Evolutionary conservation across 53 echinoderm and acorn worm genomes (phyloP).

Genomic region (Temnopleurus reevesii): DNA sequence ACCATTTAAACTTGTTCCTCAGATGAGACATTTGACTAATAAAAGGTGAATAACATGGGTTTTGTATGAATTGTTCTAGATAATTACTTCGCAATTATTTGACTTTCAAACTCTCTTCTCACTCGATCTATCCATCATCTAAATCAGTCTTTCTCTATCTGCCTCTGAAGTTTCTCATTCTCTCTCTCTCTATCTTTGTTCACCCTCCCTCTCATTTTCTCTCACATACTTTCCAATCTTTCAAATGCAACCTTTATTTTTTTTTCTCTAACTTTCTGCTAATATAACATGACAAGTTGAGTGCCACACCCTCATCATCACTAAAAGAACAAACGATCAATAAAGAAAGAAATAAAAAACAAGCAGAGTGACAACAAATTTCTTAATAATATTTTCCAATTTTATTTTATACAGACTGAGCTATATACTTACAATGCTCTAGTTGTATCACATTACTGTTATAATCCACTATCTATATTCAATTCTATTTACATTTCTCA

Average conservation of each 20-base stretch:
- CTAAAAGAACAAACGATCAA: neutral
- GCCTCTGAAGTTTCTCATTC: neutral
- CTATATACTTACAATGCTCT: conserved; percentile 43
- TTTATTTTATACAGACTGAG: conserved; percentile 30
- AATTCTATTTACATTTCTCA: conserved; percentile 27
- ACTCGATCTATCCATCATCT: no score
- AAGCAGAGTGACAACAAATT: neutral
- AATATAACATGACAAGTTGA: neutral
- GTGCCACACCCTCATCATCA: neutral
- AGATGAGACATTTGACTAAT: no score
- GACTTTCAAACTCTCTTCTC: no score
- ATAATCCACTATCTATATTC: neutral
- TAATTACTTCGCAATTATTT: no score
- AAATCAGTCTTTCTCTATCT: no score
- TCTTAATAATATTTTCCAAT: neutral
- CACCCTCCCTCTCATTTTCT: neutral
- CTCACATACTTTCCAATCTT: no score
- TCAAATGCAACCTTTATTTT: no score
- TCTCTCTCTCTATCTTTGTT: neutral
- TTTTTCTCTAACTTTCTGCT: neutral
- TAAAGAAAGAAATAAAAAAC: neutral
- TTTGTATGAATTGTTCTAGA: no score
- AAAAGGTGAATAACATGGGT: no score
- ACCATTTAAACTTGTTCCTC: no score
- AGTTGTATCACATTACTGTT: conserved; percentile 16